Percentiles rank a stretch among this genome's conserved stretches.
phyloP scores from a whole-genome alignment of 2,888 invertebrate species.

The Pyralis farinalis region DNA sequence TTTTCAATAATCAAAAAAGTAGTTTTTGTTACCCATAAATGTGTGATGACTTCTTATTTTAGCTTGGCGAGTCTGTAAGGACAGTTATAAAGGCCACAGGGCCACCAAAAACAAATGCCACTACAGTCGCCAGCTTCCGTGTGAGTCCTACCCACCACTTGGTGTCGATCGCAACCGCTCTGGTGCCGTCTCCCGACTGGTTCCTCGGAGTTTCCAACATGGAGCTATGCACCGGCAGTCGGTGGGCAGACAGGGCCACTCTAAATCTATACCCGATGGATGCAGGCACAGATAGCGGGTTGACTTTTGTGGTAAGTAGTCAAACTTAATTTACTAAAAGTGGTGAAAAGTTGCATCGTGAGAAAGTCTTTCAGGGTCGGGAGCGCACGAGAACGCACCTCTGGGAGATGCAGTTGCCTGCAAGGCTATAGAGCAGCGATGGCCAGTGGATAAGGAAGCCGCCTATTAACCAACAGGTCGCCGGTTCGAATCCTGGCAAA shows the following conservation, averaged over 20 bases:
- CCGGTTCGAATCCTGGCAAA: too few species aligned
- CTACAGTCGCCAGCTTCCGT: constrained; percentile 54
- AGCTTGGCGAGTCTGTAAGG: constrained; percentile 54
- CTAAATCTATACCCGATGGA: constrained; percentile 96
- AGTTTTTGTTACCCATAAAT: background rate
- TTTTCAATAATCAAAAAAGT: background rate
- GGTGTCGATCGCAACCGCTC: constrained; percentile 59
- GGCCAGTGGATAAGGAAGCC: too few species aligned
- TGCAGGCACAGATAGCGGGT: constrained; percentile 96
- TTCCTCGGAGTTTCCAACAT: constrained; percentile 94
- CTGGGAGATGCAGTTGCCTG: too few species aligned
- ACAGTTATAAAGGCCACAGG: constrained; percentile 65
- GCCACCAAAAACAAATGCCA: constrained; percentile 44
- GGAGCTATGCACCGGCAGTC: constrained; percentile 87
- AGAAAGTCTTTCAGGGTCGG: too few species aligned
- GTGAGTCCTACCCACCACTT: constrained; percentile 54
- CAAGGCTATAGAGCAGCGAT: too few species aligned
- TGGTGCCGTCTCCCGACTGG: constrained; percentile 93
- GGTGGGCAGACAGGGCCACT: constrained; percentile 89
- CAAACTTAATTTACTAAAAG: too few species aligned
- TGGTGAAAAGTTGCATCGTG: too few species aligned
- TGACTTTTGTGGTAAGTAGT: constrained; percentile 88
- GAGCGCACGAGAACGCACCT: too few species aligned
- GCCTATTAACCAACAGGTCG: too few species aligned
- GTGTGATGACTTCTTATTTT: constrained; percentile 6